Conservation (phyloP, 2,888 invertebrate genomes). For the Flexamia atlantica region DNA sequence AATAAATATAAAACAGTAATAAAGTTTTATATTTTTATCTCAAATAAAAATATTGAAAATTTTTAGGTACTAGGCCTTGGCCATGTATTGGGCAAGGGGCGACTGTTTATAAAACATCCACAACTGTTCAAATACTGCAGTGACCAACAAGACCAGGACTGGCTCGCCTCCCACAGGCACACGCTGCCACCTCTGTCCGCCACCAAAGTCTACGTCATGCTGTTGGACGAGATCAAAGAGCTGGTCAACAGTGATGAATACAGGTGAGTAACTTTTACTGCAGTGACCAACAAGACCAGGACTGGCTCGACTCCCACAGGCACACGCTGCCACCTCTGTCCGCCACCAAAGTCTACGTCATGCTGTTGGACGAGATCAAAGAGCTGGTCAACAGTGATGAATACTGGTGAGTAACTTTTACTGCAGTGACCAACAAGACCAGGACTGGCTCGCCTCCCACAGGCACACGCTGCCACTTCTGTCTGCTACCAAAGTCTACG, state of each 20-base stretch:
- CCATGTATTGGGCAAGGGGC: constrained; percentile 81
- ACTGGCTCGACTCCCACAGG: too few relatives aligned
- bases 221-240: constrained; percentile 87
- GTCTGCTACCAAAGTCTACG: too few relatives aligned
- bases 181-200: constrained; percentile 73
- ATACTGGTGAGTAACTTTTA: constrained; percentile 79
- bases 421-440: too few relatives aligned
- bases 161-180: constrained; percentile 86
- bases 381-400: constrained; percentile 86
- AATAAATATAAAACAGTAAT: too few relatives aligned
- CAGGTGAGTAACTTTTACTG: too few relatives aligned
- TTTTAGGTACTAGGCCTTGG: constrained; percentile 80
- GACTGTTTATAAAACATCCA: constrained; percentile 87
- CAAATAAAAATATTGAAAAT: not conserved
- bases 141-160: constrained; percentile 89
- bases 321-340: too few relatives aligned
- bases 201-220: constrained; percentile 80
- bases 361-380: constrained; percentile 87
- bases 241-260: constrained; percentile 86
- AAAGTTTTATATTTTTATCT: too few relatives aligned
- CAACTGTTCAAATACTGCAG: constrained; percentile 87
- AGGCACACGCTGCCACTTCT: too few relatives aligned
- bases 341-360: too few relatives aligned
- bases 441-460: too few relatives aligned
- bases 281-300: too few relatives aligned